These are phyloP conservation scores for Chaetops frenatus DNA, from an alignment of 2,113 vertebrate species.

Conservation along the genomic window DNA sequence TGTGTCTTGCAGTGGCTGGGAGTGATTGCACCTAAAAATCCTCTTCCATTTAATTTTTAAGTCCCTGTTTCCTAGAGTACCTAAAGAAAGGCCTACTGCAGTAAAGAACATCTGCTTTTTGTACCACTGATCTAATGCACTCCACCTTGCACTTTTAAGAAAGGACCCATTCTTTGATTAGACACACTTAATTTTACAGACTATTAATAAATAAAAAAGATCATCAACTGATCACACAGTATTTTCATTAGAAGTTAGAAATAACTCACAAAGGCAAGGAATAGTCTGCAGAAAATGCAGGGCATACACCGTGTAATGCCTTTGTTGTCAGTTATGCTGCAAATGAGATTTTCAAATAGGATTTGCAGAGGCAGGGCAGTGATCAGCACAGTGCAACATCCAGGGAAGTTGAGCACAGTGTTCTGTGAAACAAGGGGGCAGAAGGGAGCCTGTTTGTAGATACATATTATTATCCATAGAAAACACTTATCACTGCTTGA, in stretches of 20 bases:
- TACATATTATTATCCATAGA: slow-evolving; percentile 58
- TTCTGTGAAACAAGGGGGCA: slow-evolving; percentile 46
- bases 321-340: slow-evolving; percentile 66
- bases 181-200: slow-evolving; percentile 58
- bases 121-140: slow-evolving; percentile 24
- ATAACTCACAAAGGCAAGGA: slow-evolving; percentile 55
- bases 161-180: slow-evolving; percentile 43
- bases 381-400: slow-evolving; percentile 45
- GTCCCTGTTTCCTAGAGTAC: not conserved
- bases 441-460: slow-evolving; percentile 60
- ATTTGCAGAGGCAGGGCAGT: slow-evolving; percentile 62
- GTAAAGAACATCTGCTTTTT: slow-evolving; percentile 50
- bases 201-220: slow-evolving; percentile 52
- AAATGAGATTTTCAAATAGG: slow-evolving; percentile 71
- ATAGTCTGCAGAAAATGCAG: not conserved
- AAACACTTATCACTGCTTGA: slow-evolving; percentile 60
- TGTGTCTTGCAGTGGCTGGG: not conserved
- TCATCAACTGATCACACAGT: slow-evolving; percentile 22
- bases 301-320: slow-evolving; percentile 45
- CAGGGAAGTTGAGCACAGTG: slow-evolving; percentile 32
- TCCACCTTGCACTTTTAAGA: slow-evolving; percentile 56
- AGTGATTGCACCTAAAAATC: slow-evolving; percentile 29
- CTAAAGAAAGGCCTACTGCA: slow-evolving; percentile 41
- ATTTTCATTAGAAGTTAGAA: slow-evolving; percentile 42
- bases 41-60: slow-evolving; percentile 53